Evolutionary conservation across 2,113 vertebrate species (phyloP).

Genomic region (Albula goreensis): DNA sequence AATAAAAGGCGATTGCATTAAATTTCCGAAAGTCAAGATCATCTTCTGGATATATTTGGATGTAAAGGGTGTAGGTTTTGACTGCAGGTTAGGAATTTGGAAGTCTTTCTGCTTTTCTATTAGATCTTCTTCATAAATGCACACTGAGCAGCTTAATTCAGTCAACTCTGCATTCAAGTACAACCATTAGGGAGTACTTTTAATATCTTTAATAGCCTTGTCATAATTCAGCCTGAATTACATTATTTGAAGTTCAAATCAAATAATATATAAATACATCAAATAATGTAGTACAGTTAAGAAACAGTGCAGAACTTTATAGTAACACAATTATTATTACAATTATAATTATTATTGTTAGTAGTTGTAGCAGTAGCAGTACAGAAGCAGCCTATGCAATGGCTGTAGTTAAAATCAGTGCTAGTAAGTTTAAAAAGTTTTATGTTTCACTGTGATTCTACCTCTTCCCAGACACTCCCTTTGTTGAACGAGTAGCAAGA

Average conservation of each 20-base stretch:
- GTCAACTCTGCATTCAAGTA: constrained; percentile 1
- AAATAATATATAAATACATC: too few relatives aligned
- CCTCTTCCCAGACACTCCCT: too few relatives aligned
- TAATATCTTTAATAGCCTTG: not conserved
- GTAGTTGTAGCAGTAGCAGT: too few relatives aligned
- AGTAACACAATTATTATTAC: too few relatives aligned
- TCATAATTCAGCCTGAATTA: not conserved
- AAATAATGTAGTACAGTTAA: too few relatives aligned
- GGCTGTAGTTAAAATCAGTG: too few relatives aligned
- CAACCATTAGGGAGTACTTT: not conserved
- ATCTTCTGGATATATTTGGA: not conserved
- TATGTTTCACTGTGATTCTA: too few relatives aligned
- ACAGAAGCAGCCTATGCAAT: too few relatives aligned
- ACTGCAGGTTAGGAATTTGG: not conserved
- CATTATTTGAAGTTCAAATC: not conserved
- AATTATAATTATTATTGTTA: too few relatives aligned
- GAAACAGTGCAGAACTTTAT: too few relatives aligned
- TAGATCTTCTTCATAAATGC: not conserved
- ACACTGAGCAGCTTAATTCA: not conserved
- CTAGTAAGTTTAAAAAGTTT: too few relatives aligned
- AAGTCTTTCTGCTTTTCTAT: not conserved
- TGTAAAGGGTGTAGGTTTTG: constrained; percentile 1
- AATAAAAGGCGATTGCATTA: constrained; percentile 29
- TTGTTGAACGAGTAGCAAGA: too few relatives aligned
- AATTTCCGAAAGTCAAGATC: constrained; percentile 14